Percentiles rank a stretch among this genome's conserved stretches.
phyloP scores from a whole-genome alignment of 2,113 vertebrate species.

The human region DNA sequence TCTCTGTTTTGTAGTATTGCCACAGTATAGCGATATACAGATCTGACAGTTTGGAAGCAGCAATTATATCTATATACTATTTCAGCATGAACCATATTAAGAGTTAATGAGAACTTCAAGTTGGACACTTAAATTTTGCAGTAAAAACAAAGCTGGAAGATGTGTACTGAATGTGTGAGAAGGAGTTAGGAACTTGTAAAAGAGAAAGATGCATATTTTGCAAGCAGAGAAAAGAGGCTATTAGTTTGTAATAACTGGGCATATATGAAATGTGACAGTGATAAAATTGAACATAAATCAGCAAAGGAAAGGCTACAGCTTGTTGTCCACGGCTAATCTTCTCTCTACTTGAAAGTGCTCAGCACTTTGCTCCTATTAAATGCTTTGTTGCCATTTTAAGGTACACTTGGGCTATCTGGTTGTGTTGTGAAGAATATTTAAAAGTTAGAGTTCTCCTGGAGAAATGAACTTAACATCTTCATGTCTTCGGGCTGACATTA shows the following conservation, averaged over 20 bases:
- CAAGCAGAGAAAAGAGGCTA: constrained; percentile 21
- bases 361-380: constrained; percentile 1
- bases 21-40: not conserved
- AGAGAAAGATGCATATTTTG: constrained; percentile 45
- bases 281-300: constrained; percentile 48
- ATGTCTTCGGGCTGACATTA: not conserved
- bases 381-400: constrained; percentile 16
- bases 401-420: not conserved
- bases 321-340: not conserved
- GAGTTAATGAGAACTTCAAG: constrained; percentile 65
- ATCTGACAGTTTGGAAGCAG: not conserved
- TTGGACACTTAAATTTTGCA: constrained; percentile 28
- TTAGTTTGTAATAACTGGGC: constrained; percentile 57
- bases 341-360: not conserved
- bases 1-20: not conserved
- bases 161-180: not conserved
- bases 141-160: constrained; percentile 50
- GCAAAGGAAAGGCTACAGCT: not conserved
- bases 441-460: constrained; percentile 29
- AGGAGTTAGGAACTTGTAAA: not conserved
- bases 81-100: constrained; percentile 32
- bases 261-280: constrained; percentile 48
- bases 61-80: not conserved
- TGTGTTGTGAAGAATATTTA: not conserved
- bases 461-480: not conserved